A percentile compares a stretch with the other conserved stretches of the same genome.
phyloP scores from a whole-genome alignment of 2,797 vertebrate genomes.

The Scyliorhinus canicula region DNA sequence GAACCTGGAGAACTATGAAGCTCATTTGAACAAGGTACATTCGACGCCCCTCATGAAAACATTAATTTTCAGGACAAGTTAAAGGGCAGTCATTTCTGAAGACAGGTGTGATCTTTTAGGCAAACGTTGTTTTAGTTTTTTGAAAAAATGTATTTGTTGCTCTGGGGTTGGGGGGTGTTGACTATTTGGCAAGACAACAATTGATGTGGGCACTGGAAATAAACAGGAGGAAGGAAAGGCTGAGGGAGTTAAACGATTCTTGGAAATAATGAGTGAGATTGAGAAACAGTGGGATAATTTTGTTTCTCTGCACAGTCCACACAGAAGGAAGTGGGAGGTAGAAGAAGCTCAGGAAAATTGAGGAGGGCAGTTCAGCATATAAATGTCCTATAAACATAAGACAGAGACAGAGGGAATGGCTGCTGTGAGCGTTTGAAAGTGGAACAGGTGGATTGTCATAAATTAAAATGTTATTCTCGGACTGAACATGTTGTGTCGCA shows the following conservation, averaged over 20 bases:
- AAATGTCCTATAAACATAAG: neutral
- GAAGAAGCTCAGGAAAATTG: neutral
- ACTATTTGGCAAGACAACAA: neutral
- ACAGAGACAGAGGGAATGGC: neutral
- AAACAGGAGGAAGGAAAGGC: neutral
- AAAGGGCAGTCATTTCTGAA: neutral
- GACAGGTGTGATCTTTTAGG: neutral
- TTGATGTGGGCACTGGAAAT: neutral
- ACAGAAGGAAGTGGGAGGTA: neutral
- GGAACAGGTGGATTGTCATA: neutral
- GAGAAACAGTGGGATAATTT: neutral
- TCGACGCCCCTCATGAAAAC: too few species aligned
- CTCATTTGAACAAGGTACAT: constrained; percentile 18
- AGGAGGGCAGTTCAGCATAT: neutral
- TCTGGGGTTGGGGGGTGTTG: neutral
- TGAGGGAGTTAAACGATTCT: neutral
- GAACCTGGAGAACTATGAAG: neutral
- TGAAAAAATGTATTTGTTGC: neutral
- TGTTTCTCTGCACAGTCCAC: neutral
- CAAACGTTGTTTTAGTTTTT: neutral
- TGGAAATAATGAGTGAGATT: neutral
- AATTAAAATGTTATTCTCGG: neutral
- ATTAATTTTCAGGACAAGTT: neutral
- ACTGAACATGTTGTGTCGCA: neutral
- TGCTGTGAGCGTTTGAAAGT: neutral